These are phyloP conservation scores for Eidolon dupreanum DNA, from an alignment of 2,797 vertebrate genomes.

Conservation along the genomic window DNA sequence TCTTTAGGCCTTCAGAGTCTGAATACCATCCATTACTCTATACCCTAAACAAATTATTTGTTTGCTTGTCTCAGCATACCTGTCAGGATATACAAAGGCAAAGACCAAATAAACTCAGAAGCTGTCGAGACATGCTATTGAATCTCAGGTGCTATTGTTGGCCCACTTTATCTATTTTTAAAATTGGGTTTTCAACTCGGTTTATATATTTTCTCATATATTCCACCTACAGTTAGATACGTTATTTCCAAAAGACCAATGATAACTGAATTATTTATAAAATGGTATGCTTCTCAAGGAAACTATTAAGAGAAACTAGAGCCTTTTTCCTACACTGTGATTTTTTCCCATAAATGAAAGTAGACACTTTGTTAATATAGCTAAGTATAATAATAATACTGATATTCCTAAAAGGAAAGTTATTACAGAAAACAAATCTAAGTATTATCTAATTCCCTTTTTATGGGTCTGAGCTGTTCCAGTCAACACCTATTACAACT, in stretches of 20 bases:
- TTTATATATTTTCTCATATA: not conserved
- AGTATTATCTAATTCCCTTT: not conserved
- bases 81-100: not conserved
- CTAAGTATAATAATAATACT: not conserved
- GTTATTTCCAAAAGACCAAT: not conserved
- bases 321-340: not conserved
- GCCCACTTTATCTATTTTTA: not conserved
- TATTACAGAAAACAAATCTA: constrained; percentile 29
- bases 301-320: not conserved
- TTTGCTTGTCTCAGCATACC: not conserved
- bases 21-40: not conserved
- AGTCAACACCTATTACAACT: not conserved
- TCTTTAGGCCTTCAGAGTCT: not conserved
- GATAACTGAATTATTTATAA: constrained; percentile 26
- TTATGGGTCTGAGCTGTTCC: not conserved
- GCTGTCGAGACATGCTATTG: not conserved
- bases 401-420: not conserved
- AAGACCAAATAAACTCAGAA: not conserved
- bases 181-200: not conserved
- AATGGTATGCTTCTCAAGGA: not conserved
- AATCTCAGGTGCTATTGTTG: not conserved
- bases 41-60: not conserved
- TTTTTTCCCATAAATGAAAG: not conserved
- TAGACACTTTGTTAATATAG: not conserved
- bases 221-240: constrained; percentile 3